These are phyloP conservation scores for Thermophis baileyi DNA, from an alignment of 2,113 vertebrate genomes.

Conservation along the genomic window DNA sequence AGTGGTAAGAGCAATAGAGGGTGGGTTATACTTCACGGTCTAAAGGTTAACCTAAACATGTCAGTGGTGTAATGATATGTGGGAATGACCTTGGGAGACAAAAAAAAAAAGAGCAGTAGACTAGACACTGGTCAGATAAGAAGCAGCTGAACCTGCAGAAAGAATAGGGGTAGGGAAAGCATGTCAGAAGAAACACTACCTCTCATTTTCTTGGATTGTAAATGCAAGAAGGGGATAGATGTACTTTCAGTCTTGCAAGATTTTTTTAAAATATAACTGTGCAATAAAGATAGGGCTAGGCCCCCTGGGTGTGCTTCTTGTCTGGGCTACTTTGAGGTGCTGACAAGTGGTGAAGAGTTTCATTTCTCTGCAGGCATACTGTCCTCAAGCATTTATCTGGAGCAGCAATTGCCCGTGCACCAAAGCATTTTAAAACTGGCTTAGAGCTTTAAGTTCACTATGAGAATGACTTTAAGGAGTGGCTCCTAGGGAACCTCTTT, in stretches of 20 bases:
- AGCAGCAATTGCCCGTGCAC: neutral
- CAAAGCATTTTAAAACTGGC: neutral
- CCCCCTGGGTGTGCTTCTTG: neutral
- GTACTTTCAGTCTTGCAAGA: neutral
- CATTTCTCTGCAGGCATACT: neutral
- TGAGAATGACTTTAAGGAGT: neutral
- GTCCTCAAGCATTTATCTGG: neutral
- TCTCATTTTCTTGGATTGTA: neutral
- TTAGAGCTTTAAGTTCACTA: neutral
- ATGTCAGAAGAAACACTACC: neutral
- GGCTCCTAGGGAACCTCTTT: neutral
- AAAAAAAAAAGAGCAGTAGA: neutral
- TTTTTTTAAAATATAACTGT: neutral
- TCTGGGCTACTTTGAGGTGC: neutral
- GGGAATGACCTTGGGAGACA: neutral
- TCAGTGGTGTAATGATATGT: neutral
- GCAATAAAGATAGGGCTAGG: neutral
- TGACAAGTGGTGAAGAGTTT: neutral
- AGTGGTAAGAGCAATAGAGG: neutral
- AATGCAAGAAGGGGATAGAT: neutral
- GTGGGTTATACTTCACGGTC: neutral
- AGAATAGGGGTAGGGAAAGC: neutral
- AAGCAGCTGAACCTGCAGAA: neutral
- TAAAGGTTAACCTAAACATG: neutral
- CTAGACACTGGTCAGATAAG: neutral